Percentiles rank a stretch among this genome's conserved stretches.
phyloP scores from a whole-genome alignment of 1,140 invertebrate species.

The Dinothrombium tinctorium region DNA sequence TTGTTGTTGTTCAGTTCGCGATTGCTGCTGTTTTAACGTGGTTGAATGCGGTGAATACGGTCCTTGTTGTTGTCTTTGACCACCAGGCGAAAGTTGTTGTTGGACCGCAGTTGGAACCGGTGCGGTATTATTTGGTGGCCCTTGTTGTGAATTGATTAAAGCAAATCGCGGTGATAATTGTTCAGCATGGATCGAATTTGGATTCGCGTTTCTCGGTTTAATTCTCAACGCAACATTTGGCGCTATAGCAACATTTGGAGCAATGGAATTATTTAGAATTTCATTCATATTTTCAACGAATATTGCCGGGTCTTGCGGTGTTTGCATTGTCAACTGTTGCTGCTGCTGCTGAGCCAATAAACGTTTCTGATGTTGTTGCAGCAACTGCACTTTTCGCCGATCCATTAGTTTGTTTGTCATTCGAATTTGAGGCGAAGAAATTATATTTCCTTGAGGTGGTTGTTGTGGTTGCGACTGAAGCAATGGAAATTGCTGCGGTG shows the following conservation, averaged over 20 bases:
- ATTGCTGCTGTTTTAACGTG: too few relatives aligned
- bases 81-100: too few relatives aligned
- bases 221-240: constrained; percentile 16
- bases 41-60: neutral
- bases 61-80: too few relatives aligned
- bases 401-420: too few relatives aligned
- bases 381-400: constrained; percentile 1
- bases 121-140: too few relatives aligned
- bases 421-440: constrained; percentile 11
- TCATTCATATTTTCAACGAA: constrained; percentile 48
- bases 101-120: too few relatives aligned
- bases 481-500: neutral
- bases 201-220: constrained; percentile 29
- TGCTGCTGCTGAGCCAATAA: constrained; percentile 22
- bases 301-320: constrained; percentile 25
- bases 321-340: constrained; percentile 38
- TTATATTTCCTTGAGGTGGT: neutral
- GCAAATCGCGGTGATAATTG: too few relatives aligned
- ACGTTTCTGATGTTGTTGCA: constrained; percentile 37
- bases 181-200: too few relatives aligned
- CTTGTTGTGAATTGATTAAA: too few relatives aligned
- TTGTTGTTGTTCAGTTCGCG: too few relatives aligned
- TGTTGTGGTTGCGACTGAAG: constrained; percentile 1
- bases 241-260: constrained; percentile 42
- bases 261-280: constrained; percentile 49